phyloP scores from a whole-genome alignment of 2,888 invertebrate genomes.

The Orthosia gothica region DNA sequence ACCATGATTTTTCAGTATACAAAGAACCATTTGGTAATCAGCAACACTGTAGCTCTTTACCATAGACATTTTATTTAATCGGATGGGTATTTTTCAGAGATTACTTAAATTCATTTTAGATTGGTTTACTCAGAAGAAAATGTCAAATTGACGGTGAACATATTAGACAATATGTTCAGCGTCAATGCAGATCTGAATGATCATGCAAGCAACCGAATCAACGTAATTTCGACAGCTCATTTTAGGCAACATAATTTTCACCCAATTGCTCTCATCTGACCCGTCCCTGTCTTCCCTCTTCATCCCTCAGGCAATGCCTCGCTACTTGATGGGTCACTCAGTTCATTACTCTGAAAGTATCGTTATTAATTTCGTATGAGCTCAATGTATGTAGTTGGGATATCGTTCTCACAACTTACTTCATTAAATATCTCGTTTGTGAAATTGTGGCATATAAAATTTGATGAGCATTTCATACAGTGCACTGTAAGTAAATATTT shows the following conservation, averaged over 20 bases:
- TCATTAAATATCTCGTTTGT: slow-evolving; percentile 38
- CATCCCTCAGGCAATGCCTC: neutral
- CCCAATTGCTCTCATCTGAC: neutral
- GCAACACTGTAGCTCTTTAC: no score
- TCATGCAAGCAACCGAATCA: neutral
- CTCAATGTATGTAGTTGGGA: slow-evolving; percentile 20
- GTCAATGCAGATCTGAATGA: no score
- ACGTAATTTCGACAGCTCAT: neutral
- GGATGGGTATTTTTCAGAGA: no score
- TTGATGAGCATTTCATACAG: slow-evolving; percentile 31
- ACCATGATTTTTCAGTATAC: no score
- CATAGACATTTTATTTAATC: no score
- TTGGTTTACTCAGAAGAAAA: neutral
- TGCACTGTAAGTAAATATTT: slow-evolving; percentile 20
- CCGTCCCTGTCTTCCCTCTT: neutral
- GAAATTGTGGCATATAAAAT: slow-evolving; percentile 34
- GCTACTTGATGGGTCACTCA: slow-evolving; percentile 6
- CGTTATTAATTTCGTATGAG: slow-evolving; percentile 39
- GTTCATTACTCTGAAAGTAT: slow-evolving; percentile 26
- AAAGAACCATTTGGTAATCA: no score
- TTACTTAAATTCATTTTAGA: no score
- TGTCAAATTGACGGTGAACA: neutral
- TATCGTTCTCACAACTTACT: slow-evolving; percentile 37
- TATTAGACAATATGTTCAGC: neutral
- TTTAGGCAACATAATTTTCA: slow-evolving; percentile 4